Conservation (phyloP, 2,888 invertebrate species). For the Rotaria magnacalcarata region DNA sequence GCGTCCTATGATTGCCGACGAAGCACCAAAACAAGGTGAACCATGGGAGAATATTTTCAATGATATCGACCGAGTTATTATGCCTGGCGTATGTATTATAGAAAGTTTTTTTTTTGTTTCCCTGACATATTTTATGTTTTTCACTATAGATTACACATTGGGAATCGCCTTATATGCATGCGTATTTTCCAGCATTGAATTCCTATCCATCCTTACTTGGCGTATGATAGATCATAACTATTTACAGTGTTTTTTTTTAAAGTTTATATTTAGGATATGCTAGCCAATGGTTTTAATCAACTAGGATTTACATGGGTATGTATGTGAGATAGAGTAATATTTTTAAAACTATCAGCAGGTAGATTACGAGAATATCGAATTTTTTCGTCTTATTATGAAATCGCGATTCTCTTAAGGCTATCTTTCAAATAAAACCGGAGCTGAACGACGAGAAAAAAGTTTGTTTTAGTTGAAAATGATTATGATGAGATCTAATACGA, state of each 20-base stretch:
- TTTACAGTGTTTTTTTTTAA: background rate
- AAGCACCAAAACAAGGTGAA: conserved; percentile 77
- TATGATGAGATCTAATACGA: no score
- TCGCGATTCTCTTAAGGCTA: no score
- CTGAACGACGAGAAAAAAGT: no score
- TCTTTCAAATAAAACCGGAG: no score
- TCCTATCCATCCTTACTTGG: conserved; percentile 87
- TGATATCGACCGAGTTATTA: conserved; percentile 79
- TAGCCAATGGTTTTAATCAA: conserved; percentile 86
- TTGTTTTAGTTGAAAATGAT: no score
- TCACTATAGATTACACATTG: conserved; percentile 73
- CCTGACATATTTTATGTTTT: no score
- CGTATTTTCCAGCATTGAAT: conserved; percentile 89
- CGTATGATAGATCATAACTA: background rate
- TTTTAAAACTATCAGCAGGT: no score
- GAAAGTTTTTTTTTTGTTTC: background rate
- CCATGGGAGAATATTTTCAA: conserved; percentile 78
- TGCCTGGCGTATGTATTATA: conserved; percentile 74
- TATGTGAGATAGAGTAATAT: background rate
- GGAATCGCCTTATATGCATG: conserved; percentile 97
- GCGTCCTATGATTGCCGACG: conserved; percentile 74
- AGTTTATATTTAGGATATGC: conserved; percentile 68
- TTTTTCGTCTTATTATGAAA: no score
- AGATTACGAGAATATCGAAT: no score
- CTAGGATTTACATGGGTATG: conserved; percentile 82